Base-by-base conservation (phyloP, 2,113 vertebrate species). In the Willisornis vidua region DNA sequence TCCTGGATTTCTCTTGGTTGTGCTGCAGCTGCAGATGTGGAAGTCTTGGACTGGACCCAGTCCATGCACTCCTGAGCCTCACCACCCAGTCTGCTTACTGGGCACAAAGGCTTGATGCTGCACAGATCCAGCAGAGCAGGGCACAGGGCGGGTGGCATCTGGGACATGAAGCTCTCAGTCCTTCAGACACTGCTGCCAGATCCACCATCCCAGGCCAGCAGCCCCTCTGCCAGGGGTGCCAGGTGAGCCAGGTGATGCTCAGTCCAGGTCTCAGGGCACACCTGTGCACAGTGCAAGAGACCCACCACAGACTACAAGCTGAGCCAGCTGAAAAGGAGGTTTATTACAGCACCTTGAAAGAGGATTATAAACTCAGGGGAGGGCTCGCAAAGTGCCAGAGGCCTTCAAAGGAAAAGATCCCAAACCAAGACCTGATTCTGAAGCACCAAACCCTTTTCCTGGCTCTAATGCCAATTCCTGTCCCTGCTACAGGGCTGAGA, bases 281-380 rank as follows among this genome's bases (percentile, higher is more conserved):
- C 48, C 35, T 48, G 62, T 41, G 74, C 57, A 19, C 31, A 4
- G 5, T 0, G 19, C 58, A 23, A 2, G 58, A 95, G 95, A 96
- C 94, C 85, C 92, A 93, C 95, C 90, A 62, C 96, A 97, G 90
- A 66, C 49, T 91, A 3, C 16, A 18, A 1, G 46, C 55, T 41
- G 79, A 93, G 90, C 82, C 95, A 96, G 4, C 55, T 83, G 55
- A 58, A 70, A 73, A 74, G 58, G 59, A 79, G 41, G 22, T 55
- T 93, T 78, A 85, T 55, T 91, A 65, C 46, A 66, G 77, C 80
- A 55, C 57, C 88, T 90, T 93, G 90, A 95, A 91, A 83, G 82
- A 85, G 59, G 79, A 90, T 94, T 83, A 79, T 90, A 92, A 91
- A 46, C 90, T 80, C 88, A 23, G 54, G 82, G 85, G 90, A 89